Percentiles rank a stretch among this genome's conserved stretches.
phyloP scores from a whole-genome alignment of 1,140 invertebrate species.

The Ceratosolen fusciceps region DNA sequence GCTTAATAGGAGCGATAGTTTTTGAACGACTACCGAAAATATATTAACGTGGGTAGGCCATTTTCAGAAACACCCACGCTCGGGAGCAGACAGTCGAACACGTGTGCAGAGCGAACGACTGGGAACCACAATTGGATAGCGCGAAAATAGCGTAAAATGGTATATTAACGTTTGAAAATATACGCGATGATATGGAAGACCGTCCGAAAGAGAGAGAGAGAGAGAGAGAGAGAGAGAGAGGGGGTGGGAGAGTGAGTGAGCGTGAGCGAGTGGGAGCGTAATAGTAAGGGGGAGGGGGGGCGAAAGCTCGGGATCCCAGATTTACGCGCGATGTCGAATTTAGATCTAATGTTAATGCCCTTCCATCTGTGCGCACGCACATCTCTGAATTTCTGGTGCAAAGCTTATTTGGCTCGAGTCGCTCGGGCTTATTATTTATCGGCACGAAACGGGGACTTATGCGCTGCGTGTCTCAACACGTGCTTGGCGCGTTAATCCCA shows the following conservation, averaged over 20 bases:
- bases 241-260: background rate
- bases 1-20: background rate
- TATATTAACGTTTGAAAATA: constrained; percentile 12
- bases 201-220: background rate
- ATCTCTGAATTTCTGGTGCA: constrained; percentile 54
- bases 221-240: background rate
- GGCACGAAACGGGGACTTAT: too few relatives aligned
- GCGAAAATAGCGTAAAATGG: constrained; percentile 26
- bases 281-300: background rate
- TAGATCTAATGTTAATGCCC: constrained; percentile 66
- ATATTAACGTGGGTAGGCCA: background rate
- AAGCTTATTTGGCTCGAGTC: constrained; percentile 59
- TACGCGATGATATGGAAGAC: background rate
- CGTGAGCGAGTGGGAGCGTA: background rate
- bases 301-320: constrained; percentile 11
- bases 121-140: constrained; percentile 9
- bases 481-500: too few relatives aligned
- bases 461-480: too few relatives aligned
- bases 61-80: constrained; percentile 28
- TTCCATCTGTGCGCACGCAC: constrained; percentile 48
- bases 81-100: background rate
- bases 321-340: constrained; percentile 53
- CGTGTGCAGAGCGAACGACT: background rate
- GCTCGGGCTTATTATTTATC: constrained; percentile 17
- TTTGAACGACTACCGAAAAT: background rate